These are phyloP conservation scores for Karalla daura DNA, from an alignment of 2,797 vertebrate species.

Conservation along the genomic window DNA sequence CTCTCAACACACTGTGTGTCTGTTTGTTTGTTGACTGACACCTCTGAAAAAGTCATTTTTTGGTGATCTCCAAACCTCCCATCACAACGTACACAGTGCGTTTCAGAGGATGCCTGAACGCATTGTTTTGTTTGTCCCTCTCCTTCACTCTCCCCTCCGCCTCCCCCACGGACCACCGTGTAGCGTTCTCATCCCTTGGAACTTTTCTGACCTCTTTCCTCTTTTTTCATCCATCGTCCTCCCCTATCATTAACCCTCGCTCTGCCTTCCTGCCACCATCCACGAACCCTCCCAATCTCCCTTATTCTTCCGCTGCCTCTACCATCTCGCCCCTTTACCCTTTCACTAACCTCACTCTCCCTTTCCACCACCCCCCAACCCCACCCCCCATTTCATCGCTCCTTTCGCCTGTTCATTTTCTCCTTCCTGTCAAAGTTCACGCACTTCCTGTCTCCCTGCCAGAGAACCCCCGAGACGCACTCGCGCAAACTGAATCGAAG, in stretches of 20 bases:
- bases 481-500: conserved; percentile 46
- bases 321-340: conserved; percentile 46
- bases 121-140: neutral
- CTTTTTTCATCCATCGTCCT: too few species aligned
- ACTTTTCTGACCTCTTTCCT: conserved; percentile 3
- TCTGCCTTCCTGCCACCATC: too few species aligned
- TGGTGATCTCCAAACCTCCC: too few species aligned
- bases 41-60: too few species aligned
- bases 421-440: conserved; percentile 79
- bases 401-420: conserved; percentile 60
- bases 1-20: too few species aligned
- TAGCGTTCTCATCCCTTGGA: neutral
- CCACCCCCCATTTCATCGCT: too few species aligned
- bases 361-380: conserved; percentile 22
- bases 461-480: conserved; percentile 35
- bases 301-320: conserved; percentile 2
- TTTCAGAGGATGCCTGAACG: neutral
- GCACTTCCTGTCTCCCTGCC: conserved; percentile 75
- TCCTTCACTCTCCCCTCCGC: neutral
- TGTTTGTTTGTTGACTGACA: too few species aligned
- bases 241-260: conserved; percentile 6
- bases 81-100: too few species aligned
- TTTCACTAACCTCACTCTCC: conserved; percentile 56
- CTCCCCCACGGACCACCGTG: neutral
- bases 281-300: neutral